phyloP scores from a whole-genome alignment of 2,888 invertebrate species.

The Acanthococcus lagerstroemiae region DNA sequence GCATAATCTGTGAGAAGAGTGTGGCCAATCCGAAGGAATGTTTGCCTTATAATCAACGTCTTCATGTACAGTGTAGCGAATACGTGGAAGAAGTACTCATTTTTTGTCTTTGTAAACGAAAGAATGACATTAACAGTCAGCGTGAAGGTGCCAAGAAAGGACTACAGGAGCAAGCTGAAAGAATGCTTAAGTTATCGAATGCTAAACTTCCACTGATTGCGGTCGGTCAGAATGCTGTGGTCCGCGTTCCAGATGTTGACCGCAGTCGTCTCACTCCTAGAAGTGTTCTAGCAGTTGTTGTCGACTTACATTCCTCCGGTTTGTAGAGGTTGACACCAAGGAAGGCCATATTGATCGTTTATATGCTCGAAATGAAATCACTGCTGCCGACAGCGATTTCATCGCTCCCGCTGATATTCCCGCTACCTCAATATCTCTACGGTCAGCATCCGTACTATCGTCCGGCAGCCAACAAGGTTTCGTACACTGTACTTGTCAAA shows the following conservation, averaged over 20 bases:
- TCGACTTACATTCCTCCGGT: background rate
- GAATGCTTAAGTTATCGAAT: background rate
- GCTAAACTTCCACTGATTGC: background rate
- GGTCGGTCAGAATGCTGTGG: background rate
- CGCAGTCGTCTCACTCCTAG: background rate
- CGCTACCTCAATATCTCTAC: too few relatives aligned
- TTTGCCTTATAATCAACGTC: background rate
- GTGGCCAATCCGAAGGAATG: background rate
- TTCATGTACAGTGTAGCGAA: background rate
- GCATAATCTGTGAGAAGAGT: too few relatives aligned
- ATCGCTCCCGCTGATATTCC: background rate
- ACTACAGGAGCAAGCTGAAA: background rate
- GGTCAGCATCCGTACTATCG: too few relatives aligned
- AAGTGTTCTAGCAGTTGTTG: background rate
- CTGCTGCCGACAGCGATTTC: conserved; percentile 2
- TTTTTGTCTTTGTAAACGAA: background rate
- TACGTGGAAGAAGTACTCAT: background rate
- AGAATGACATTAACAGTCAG: conserved; percentile 1
- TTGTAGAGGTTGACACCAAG: background rate
- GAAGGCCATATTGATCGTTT: background rate
- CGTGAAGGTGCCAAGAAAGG: background rate
- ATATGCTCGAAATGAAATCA: background rate
- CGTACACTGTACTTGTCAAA: too few relatives aligned
- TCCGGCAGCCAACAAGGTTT: too few relatives aligned
- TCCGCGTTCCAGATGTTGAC: background rate